Evolutionary conservation across 2,888 invertebrate species (phyloP), one percentile per base, ranked within the genome.

Genomic region (Pyralis farinalis): DNA sequence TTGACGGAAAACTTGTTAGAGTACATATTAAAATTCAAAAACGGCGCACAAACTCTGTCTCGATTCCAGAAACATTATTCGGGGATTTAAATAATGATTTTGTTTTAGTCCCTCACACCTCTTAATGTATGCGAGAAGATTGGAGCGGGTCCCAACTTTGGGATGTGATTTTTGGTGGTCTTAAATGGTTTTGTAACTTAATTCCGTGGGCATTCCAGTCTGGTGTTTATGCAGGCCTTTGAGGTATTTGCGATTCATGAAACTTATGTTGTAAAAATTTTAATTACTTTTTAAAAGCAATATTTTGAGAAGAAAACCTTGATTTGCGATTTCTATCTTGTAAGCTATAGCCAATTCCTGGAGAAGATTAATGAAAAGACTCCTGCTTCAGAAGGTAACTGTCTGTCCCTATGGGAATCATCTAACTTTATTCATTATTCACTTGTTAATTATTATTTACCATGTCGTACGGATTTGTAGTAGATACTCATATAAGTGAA

Each of bases 11-110:
- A 87, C 87, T 87, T 87, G 87, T 88, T 87, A 87, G 80, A 84
- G 75, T 78, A 64, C 79, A 65, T 87, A 87, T 88, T 88, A 87
- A 88, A 88, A 88, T 88, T 88, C 88, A 88, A 87, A 88, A 88
- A 87, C 85, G 85, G 79, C 77, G 81, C 70, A 74, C 75, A 67
- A 83, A 83, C 83, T 81, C 81, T 60, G 78, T 74, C 79, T 73
- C 77, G 74, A 82, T 79, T 80, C 78, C 82, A 77, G 84, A 84
- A 84, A 85, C 87, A 86, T 87, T 87, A 88, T 87, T 83, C 87
- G 79, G 58, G 71, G 85, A 87, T 87, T 86, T 87, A 85, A 87
- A 88, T 88, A 88, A 87, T 85, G 80, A 87, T 85, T 85, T 79
- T 83, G 85, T 83, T 85, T 81, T 69, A 85, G 80, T 73, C 76